Evolutionary conservation across 2,797 vertebrate species (phyloP).

Genomic region (Poeciliopsis gracilis): DNA sequence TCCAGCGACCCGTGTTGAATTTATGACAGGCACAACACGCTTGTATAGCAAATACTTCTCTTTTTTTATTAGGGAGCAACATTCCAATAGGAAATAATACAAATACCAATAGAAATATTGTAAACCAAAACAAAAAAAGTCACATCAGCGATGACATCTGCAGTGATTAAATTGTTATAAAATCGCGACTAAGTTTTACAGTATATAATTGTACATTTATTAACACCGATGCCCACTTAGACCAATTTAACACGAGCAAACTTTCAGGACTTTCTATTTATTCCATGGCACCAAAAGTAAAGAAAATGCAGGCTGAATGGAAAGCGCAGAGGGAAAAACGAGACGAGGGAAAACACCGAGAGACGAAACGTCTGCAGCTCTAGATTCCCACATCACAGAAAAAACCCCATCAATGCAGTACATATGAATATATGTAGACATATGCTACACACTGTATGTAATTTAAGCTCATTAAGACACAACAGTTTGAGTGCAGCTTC

Average conservation of each 20-base stretch:
- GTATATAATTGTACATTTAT: slow-evolving; percentile 16
- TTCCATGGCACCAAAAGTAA: not conserved
- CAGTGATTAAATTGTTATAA: not conserved
- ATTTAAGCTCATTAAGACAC: slow-evolving; percentile 65
- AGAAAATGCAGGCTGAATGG: slow-evolving; percentile 2
- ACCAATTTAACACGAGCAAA: slow-evolving; percentile 5
- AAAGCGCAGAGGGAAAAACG: not conserved
- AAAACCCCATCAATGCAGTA: not conserved
- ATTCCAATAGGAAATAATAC: slow-evolving; percentile 45
- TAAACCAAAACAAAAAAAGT: slow-evolving; percentile 31
- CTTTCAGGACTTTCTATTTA: not conserved
- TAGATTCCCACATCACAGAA: not conserved
- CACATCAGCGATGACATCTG: slow-evolving; percentile 5
- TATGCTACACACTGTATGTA: not conserved
- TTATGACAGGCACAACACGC: not conserved
- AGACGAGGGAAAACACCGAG: not conserved
- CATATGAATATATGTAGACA: not conserved
- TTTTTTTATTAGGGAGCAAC: slow-evolving; percentile 64
- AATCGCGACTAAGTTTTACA: slow-evolving; percentile 11
- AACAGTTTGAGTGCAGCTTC: slow-evolving; percentile 54
- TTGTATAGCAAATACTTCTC: slow-evolving; percentile 39
- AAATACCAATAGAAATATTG: slow-evolving; percentile 50
- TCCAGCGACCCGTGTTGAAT: not conserved
- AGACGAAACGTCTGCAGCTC: not conserved
- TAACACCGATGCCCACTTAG: slow-evolving; percentile 1